Evolutionary conservation across 2,888 invertebrate genomes (phyloP).

Genomic region (Lobophora halterata): DNA sequence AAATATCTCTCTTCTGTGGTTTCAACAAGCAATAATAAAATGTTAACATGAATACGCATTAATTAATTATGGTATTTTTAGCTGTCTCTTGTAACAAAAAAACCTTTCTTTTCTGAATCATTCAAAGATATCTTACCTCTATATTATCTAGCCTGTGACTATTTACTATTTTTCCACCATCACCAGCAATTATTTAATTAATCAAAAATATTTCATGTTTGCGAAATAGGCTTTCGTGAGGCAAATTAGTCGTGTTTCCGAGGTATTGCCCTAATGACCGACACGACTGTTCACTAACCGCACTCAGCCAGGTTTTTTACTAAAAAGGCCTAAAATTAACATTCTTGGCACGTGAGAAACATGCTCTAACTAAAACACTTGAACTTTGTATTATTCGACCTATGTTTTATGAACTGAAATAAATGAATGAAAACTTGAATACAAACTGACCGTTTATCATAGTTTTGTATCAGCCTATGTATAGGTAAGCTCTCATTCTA

Average conservation of each 20-base stretch:
- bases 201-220: slow-evolving; percentile 29
- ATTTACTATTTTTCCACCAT: too few relatives aligned
- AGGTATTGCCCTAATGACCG: slow-evolving; percentile 46
- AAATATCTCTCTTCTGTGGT: too few relatives aligned
- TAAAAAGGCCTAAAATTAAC: slow-evolving; percentile 20
- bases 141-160: too few relatives aligned
- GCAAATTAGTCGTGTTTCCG: slow-evolving; percentile 39
- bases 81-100: too few relatives aligned
- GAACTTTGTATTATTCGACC: slow-evolving; percentile 19
- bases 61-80: too few relatives aligned
- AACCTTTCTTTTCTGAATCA: too few relatives aligned
- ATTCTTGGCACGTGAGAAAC: slow-evolving; percentile 12
- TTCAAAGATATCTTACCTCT: too few relatives aligned
- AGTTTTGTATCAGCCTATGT: slow-evolving; percentile 6
- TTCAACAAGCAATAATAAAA: too few relatives aligned
- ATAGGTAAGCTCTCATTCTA: background rate
- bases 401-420: slow-evolving; percentile 9
- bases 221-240: slow-evolving; percentile 35
- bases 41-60: too few relatives aligned
- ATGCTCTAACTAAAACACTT: slow-evolving; percentile 13
- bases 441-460: background rate
- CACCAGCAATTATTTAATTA: slow-evolving; percentile 23
- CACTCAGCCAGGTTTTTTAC: slow-evolving; percentile 24
- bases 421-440: slow-evolving; percentile 11
- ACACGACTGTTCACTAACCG: slow-evolving; percentile 40